Percentiles rank a stretch among this genome's conserved stretches.
Conservation (phyloP, 1,140 invertebrate species). For the Stratiolaelaps scimitus region DNA sequence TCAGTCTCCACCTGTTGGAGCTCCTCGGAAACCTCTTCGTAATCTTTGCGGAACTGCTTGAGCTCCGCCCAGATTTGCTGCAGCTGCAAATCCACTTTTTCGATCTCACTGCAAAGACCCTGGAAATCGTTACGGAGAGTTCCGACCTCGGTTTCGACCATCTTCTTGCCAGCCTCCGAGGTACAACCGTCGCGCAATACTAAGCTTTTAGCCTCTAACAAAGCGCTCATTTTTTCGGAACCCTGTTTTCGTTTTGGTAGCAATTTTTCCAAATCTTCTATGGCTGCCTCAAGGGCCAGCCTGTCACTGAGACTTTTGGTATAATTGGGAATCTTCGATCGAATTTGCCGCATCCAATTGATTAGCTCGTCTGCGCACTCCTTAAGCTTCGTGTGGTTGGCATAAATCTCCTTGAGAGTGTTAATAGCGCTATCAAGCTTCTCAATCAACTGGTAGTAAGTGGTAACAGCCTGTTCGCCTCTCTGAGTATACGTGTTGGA, state of each 20-base stretch:
- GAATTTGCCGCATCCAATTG: constrained; percentile 64
- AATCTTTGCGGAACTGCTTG: constrained; percentile 81
- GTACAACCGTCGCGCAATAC: constrained; percentile 72
- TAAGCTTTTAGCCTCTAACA: constrained; percentile 55
- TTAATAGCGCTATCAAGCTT: constrained; percentile 1
- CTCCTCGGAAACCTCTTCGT: constrained; percentile 79
- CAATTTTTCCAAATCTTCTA: constrained; percentile 47
- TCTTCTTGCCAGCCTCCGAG: constrained; percentile 59
- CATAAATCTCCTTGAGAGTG: constrained; percentile 14
- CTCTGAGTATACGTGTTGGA: constrained; percentile 65
- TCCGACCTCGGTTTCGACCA: constrained; percentile 68
- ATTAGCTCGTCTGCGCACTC: constrained; percentile 75
- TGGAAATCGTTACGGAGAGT: constrained; percentile 70
- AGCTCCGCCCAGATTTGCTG: constrained; percentile 58
- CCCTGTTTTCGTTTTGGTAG: constrained; percentile 80
- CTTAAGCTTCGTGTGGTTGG: constrained; percentile 51
- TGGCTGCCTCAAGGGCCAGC: constrained; percentile 69
- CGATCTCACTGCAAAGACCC: constrained; percentile 67
- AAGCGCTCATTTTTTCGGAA: constrained; percentile 66
- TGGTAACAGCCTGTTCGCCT: constrained; percentile 39
- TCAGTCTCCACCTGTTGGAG: constrained; percentile 81
- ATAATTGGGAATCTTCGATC: constrained; percentile 72
- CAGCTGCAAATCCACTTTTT: constrained; percentile 68
- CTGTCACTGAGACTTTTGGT: constrained; percentile 71
- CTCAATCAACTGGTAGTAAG: not conserved